A percentile compares a stretch with the other conserved stretches of the same genome.
Conservation (phyloP, 2,888 invertebrate genomes). For the Caenorhabditis wallacei region DNA sequence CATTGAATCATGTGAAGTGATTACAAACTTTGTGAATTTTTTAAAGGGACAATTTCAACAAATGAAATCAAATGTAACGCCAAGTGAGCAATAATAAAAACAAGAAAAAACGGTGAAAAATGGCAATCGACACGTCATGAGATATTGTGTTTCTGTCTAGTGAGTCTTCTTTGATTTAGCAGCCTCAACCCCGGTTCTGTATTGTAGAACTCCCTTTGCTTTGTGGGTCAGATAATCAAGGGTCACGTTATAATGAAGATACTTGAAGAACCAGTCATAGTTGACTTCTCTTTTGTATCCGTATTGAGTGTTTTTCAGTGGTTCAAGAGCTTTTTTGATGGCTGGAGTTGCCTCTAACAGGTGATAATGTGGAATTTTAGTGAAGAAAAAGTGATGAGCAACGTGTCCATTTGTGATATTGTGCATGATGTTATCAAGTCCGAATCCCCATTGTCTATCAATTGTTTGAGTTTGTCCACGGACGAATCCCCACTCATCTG, state of each 20-base stretch:
- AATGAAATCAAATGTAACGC: constrained; percentile 29
- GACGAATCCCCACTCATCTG: constrained; percentile 76
- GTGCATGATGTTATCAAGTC: constrained; percentile 74
- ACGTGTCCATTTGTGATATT: constrained; percentile 80
- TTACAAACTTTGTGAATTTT: constrained; percentile 8
- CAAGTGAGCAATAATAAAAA: constrained; percentile 37
- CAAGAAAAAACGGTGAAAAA: constrained; percentile 22
- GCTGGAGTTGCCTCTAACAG: constrained; percentile 79
- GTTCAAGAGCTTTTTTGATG: constrained; percentile 69
- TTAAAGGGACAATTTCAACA: constrained; percentile 2
- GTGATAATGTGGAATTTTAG: constrained; percentile 81
- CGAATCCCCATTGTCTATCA: constrained; percentile 75
- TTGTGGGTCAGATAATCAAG: constrained; percentile 80
- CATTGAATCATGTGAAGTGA: constrained; percentile 33
- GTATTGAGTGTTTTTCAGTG: constrained; percentile 72
- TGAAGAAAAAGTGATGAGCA: constrained; percentile 82
- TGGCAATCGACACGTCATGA: constrained; percentile 40
- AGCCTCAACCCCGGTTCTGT: constrained; percentile 70
- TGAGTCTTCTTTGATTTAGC: constrained; percentile 49
- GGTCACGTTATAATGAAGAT: constrained; percentile 76
- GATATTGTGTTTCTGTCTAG: constrained; percentile 12
- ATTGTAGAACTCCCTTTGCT: constrained; percentile 80
- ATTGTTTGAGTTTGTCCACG: constrained; percentile 76
- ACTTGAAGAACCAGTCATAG: constrained; percentile 79
- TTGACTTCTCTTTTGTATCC: constrained; percentile 77